phyloP scores from a whole-genome alignment of 2,113 vertebrate genomes.

The Plestiodon gilberti region DNA sequence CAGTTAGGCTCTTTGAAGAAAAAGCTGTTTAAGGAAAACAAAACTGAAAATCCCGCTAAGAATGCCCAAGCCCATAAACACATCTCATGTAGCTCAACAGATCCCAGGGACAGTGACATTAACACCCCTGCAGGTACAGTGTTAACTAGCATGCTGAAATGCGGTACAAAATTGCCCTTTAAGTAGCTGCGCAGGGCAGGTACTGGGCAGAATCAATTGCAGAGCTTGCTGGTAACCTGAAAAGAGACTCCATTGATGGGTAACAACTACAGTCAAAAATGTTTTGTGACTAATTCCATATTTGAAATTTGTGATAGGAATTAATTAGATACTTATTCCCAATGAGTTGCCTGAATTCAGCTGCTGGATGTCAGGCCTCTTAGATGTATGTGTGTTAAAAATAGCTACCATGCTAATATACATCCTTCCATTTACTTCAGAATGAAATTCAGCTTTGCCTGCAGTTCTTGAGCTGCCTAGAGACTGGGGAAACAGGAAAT shows the following conservation, averaged over 20 bases:
- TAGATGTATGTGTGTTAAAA: slow-evolving; percentile 46
- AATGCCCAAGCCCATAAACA: background rate
- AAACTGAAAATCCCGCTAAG: background rate
- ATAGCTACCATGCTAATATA: slow-evolving; percentile 42
- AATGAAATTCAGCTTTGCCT: slow-evolving; percentile 58
- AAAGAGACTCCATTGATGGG: background rate
- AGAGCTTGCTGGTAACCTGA: background rate
- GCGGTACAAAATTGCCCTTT: background rate
- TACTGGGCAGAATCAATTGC: slow-evolving; percentile 40
- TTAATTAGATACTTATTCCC: slow-evolving; percentile 62
- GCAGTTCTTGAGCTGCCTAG: slow-evolving; percentile 45
- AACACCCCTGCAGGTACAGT: slow-evolving; percentile 3
- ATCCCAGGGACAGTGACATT: background rate
- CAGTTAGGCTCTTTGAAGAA: background rate
- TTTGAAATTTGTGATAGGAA: slow-evolving; percentile 61
- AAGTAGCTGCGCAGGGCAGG: slow-evolving; percentile 6
- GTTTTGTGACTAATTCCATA: slow-evolving; percentile 46
- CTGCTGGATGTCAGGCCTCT: slow-evolving; percentile 45
- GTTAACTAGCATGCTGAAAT: slow-evolving; percentile 31
- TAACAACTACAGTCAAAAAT: slow-evolving; percentile 40
- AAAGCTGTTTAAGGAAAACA: background rate
- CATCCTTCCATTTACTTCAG: slow-evolving; percentile 36
- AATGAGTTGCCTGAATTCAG: slow-evolving; percentile 47
- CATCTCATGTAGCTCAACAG: background rate
- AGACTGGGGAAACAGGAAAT: slow-evolving; percentile 56